Base-by-base conservation (phyloP, 2,113 vertebrate genomes). In the Tympanuchus pallidicinctus region DNA sequence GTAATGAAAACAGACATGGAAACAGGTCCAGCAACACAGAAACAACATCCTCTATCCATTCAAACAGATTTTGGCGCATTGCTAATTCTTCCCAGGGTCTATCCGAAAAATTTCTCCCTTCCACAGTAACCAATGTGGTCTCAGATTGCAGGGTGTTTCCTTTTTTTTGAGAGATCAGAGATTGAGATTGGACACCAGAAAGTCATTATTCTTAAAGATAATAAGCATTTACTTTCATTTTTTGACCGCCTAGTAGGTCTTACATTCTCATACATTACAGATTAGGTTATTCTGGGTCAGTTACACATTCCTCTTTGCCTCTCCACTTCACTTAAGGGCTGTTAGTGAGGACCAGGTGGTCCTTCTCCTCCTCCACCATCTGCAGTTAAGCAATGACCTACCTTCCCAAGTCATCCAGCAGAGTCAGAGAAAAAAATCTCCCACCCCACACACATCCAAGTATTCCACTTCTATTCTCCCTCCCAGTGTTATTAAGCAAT, bases 101-200 rank as follows among this genome's bases (percentile, higher is more conserved):
- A 70, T 27, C 11, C 70, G 9, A 89, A 20, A 76, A 77, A 65
- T 21, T 38, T 75, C 13, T 19, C 5, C 28, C 16, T 59, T 57
- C 27, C 43, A 73, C 27, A 30, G 7, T 10, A 80, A 65, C 28
- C 42, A 45, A 61, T 21, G 85, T 1, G 2, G 18, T 19, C 7
- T 11, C 38, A 72, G 22, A 63, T 59, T 0, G 0, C 8, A 17
- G 28, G 36, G 28, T 4, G 22, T 40, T 54, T 47, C 8, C 18
- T 48, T 36, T 48, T 21, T 70, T 50, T 25, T 70, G 11, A n/a
- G n/a, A n/a, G n/a, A 56, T 28, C 12, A 57, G 57, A 72, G 28
- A 43, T 1, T 25, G 6, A 80, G 67, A 28, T 3, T 79, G 14
- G 43, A 76, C 28, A 83, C 30, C 22, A 43, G 6, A 14, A 77